phyloP scores from a whole-genome alignment of 2,113 vertebrate genomes.

The Empidonax alnorum region DNA sequence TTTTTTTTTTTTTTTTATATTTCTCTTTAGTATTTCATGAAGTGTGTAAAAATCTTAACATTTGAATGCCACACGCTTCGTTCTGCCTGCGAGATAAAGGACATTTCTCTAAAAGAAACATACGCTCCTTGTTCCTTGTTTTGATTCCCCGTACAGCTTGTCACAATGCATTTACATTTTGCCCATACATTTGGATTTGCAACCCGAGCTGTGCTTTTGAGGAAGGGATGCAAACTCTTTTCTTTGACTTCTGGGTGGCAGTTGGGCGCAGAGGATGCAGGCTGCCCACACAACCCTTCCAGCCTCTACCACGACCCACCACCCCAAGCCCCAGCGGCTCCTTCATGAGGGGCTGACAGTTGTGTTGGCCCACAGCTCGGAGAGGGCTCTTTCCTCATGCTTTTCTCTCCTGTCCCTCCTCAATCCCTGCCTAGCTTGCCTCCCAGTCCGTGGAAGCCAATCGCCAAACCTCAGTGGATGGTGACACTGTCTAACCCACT shows the following conservation, averaged over 20 bases:
- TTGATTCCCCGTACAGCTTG: constrained; percentile 54
- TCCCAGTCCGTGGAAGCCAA: not conserved
- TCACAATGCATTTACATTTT: constrained; percentile 67
- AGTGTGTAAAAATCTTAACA: constrained; percentile 76
- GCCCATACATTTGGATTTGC: constrained; percentile 66
- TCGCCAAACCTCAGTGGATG: not conserved
- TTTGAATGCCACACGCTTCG: constrained; percentile 70
- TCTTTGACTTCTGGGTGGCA: constrained; percentile 1
- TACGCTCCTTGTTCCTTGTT: constrained; percentile 68
- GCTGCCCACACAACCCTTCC: rapidly evolving
- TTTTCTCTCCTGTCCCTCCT: not conserved
- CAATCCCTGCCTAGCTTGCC: not conserved
- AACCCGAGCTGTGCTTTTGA: constrained; percentile 64
- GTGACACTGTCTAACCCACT: rapidly evolving
- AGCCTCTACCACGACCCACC: rapidly evolving
- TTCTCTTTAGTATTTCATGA: constrained; percentile 74
- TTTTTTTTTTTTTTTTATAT: not conserved
- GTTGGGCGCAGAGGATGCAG: rapidly evolving
- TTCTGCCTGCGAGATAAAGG: constrained; percentile 67
- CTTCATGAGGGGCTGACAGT: rapidly evolving
- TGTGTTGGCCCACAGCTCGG: rapidly evolving
- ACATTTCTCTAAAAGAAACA: constrained; percentile 71
- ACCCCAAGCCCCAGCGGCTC: rapidly evolving
- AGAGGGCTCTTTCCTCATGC: not conserved
- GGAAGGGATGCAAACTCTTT: constrained; percentile 49